Evolutionary conservation across 1,140 invertebrate species (phyloP), one percentile per base, ranked within the genome.

Genomic region (Nephila pilipes): DNA sequence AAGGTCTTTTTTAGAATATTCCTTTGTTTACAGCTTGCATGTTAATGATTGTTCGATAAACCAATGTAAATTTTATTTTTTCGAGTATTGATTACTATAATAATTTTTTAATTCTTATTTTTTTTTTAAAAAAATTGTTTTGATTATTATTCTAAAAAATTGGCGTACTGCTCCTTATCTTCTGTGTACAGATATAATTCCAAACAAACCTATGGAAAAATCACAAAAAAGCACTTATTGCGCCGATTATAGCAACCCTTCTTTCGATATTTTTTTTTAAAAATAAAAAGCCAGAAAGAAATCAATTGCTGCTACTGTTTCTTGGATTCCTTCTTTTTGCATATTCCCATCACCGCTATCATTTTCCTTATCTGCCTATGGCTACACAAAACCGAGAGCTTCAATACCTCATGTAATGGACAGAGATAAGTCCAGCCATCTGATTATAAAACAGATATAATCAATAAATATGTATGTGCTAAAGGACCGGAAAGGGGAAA

Each of bases 391-490:
- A 65, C 32, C 57, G 38, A 60, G 55, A 83, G n/a, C 58, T 55
- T 83, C 80, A 38, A 92, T 85, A 29, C 60, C 46, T 92, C 79
- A 85, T 32, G 57, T 92, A 92, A 92, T 92, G 90, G 60, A 92
- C 81, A 69, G 16, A 92, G 90, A 92, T 92, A 92, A 85, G 90
- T 92, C 81, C 38, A 22, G 22, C 80, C 81, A 92, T 92, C 90
- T 92, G 90, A 92, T 92, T 92, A 92, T 81, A 92, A 92, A 92
- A 92, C 38, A 92, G 90, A 92, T 92, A 92, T 85, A 92, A 92
- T 92, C 90, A 92, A 92, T 92, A 92, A 92, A 85, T 92, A 69
- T 22, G 81, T 57, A 85, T 25, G 90, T 58, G 80, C 60, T 85
- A 92, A 92, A 92, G 55, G 60, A 55, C 22, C 54, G 57, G 60